phyloP scores from a whole-genome alignment of 2,113 vertebrate genomes.

The Osmerus eperlanus region DNA sequence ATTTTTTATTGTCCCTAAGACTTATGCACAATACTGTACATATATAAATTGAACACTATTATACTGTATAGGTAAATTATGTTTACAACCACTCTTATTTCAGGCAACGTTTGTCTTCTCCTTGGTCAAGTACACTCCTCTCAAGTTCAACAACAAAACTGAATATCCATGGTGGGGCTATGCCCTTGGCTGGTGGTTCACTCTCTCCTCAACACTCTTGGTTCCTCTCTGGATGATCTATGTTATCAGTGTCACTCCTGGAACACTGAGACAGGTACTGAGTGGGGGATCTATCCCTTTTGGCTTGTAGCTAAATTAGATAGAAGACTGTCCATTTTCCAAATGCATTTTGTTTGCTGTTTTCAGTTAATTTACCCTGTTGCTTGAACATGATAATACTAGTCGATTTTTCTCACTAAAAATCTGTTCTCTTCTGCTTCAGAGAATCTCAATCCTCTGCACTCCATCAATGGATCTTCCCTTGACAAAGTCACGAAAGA shows the following conservation, averaged over 20 bases:
- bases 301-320: too few species aligned
- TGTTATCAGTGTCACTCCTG: slow-evolving; percentile 60
- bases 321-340: neutral
- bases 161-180: slow-evolving; percentile 78
- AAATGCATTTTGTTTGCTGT: neutral
- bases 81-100: slow-evolving; percentile 19
- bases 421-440: slow-evolving; percentile 12
- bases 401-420: neutral
- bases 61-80: neutral
- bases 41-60: neutral
- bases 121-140: slow-evolving; percentile 71
- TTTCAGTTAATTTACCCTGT: neutral
- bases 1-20: too few species aligned
- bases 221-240: slow-evolving; percentile 73
- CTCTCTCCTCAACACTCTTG: slow-evolving; percentile 76
- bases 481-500: slow-evolving; percentile 43
- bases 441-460: slow-evolving; percentile 67
- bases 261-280: slow-evolving; percentile 64
- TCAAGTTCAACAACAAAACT: slow-evolving; percentile 74
- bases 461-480: slow-evolving; percentile 63
- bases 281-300: neutral
- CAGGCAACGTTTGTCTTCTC: slow-evolving; percentile 74
- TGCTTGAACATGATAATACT: neutral
- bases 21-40: neutral
- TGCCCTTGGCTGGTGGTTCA: slow-evolving; percentile 75